Conservation (phyloP, 1,140 invertebrate genomes). For the Phortica variegata region DNA sequence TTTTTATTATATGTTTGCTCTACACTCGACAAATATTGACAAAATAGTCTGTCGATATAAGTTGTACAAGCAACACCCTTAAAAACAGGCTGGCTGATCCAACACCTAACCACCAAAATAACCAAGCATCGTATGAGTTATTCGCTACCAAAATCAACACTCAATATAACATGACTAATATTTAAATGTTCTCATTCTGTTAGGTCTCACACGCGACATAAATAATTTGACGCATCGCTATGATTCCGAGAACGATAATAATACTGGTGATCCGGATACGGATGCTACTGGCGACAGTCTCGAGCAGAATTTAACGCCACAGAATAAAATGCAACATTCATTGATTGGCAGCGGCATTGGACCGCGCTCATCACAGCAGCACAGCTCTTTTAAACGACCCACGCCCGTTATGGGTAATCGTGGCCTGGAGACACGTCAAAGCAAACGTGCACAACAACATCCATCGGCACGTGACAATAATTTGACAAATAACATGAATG, state of each 20-base stretch:
- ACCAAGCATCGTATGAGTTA: background rate
- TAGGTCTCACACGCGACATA: constrained; percentile 50
- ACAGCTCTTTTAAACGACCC: constrained; percentile 61
- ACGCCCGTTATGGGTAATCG: constrained; percentile 62
- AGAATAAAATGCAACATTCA: constrained; percentile 50
- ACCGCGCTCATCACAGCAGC: constrained; percentile 40
- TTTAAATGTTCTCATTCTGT: constrained; percentile 5
- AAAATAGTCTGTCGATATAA: constrained; percentile 21
- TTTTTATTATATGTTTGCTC: constrained; percentile 1
- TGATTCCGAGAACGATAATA: constrained; percentile 64
- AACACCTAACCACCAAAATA: too few relatives aligned
- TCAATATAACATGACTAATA: background rate
- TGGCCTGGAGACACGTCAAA: constrained; percentile 60
- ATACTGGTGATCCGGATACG: constrained; percentile 66
- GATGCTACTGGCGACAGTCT: constrained; percentile 58
- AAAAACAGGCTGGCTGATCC: too few relatives aligned
- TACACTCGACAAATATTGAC: constrained; percentile 28
- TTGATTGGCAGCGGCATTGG: constrained; percentile 46
- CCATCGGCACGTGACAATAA: constrained; percentile 29
- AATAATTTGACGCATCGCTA: constrained; percentile 47
- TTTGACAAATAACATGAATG: constrained; percentile 19
- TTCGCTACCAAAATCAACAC: background rate
- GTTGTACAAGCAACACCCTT: too few relatives aligned
- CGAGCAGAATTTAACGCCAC: constrained; percentile 30
- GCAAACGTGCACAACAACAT: constrained; percentile 63